A percentile compares a stretch with the other conserved stretches of the same genome.
Conservation (phyloP, 2,797 vertebrate species). For the Picus viridis region DNA sequence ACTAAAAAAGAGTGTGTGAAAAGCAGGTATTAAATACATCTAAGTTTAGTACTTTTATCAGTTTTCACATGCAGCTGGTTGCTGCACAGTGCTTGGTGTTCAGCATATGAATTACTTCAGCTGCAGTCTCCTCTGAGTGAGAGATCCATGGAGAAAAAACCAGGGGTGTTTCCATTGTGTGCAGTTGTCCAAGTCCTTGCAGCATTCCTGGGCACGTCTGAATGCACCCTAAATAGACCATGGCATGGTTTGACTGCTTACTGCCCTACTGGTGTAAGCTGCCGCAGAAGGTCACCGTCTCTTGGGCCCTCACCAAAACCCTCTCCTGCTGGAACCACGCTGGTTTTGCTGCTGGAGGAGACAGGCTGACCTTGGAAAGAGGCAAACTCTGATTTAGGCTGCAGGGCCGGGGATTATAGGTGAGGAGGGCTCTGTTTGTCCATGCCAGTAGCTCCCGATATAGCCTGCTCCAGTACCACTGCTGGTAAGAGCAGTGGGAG, state of each 20-base stretch:
- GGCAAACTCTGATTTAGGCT: rapidly evolving
- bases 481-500: not conserved
- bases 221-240: not conserved
- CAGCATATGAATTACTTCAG: conserved; percentile 6
- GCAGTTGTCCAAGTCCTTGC: not conserved
- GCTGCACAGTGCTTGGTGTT: conserved; percentile 10
- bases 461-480: not conserved
- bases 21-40: conserved; percentile 39
- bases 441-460: not conserved
- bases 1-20: not conserved
- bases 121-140: not conserved
- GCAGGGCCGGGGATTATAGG: not conserved
- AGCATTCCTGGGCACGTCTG: not conserved
- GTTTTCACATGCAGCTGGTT: conserved; percentile 14
- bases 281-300: not conserved
- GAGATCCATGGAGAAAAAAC: not conserved
- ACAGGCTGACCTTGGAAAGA: not conserved
- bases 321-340: not conserved
- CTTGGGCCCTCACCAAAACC: not conserved
- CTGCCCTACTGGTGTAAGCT: not conserved
- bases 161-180: not conserved
- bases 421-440: not conserved
- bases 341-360: not conserved
- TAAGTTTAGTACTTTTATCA: conserved; percentile 23
- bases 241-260: not conserved